Conservation (phyloP, 2,113 vertebrate species). For the Arizona elegans region DNA sequence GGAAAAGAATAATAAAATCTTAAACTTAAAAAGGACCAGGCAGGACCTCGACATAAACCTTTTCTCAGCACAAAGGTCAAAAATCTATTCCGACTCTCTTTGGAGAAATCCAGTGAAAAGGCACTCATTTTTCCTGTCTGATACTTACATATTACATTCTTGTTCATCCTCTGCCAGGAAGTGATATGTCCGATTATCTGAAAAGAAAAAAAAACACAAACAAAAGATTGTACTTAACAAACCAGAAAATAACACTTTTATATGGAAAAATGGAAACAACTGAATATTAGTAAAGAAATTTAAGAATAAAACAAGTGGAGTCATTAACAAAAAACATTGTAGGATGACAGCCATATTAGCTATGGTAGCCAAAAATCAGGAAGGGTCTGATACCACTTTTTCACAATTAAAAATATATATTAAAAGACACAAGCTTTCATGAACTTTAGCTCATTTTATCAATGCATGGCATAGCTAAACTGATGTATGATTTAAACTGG, state of each 20-base stretch:
- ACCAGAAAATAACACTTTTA: not conserved
- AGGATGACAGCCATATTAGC: not conserved
- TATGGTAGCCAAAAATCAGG: not conserved
- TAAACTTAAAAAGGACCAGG: not conserved
- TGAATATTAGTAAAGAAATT: not conserved
- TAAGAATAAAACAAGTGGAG: not conserved
- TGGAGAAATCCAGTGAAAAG: not conserved
- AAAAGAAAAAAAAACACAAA: constrained; percentile 10
- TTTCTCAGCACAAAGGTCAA: not conserved
- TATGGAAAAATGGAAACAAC: accelerated
- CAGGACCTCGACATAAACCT: not conserved
- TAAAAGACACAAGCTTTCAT: not conserved
- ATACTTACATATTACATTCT: constrained; percentile 66
- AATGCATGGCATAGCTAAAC: not conserved
- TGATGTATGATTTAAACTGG: not conserved
- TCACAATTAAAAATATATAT: not conserved
- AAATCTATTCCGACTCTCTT: not conserved
- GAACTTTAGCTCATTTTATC: not conserved
- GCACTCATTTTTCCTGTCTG: accelerated
- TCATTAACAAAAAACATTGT: not conserved
- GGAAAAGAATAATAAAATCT: not conserved
- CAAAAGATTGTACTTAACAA: not conserved
- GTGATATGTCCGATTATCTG: constrained; percentile 71
- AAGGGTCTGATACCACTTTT: not conserved
- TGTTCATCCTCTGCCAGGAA: constrained; percentile 70